These are phyloP conservation scores for Camponotus fellah DNA, from an alignment of 2,888 invertebrate species.

Conservation along the genomic window DNA sequence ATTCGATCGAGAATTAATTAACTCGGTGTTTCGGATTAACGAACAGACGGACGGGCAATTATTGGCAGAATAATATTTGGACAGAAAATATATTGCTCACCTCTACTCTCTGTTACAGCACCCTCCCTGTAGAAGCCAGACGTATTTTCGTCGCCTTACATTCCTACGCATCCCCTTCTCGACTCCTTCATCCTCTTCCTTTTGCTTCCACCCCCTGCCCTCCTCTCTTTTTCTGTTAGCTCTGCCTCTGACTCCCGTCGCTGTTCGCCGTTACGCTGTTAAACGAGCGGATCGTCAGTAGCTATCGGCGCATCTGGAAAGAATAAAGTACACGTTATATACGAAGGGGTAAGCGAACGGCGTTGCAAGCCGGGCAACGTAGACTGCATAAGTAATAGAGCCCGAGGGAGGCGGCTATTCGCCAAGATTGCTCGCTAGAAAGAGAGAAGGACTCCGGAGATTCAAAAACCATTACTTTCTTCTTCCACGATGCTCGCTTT, in stretches of 20 bases:
- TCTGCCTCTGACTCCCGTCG: constrained; percentile 67
- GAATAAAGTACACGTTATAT: constrained; percentile 77
- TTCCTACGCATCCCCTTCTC: constrained; percentile 52
- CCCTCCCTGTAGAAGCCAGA: constrained; percentile 11
- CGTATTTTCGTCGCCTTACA: constrained; percentile 50
- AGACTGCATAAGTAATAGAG: constrained; percentile 77
- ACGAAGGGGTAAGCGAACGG: constrained; percentile 77
- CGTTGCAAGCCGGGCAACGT: constrained; percentile 73
- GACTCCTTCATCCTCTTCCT: constrained; percentile 11
- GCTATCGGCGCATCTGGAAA: constrained; percentile 81
- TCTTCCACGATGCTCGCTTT: background rate
- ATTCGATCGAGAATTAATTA: background rate
- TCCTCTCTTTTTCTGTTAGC: constrained; percentile 5
- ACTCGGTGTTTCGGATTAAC: background rate
- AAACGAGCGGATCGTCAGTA: constrained; percentile 81
- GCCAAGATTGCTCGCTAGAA: constrained; percentile 34
- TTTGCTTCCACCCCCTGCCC: constrained; percentile 23
- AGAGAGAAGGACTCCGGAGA: background rate
- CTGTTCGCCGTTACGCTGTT: constrained; percentile 79
- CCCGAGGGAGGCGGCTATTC: constrained; percentile 51
- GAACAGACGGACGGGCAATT: background rate
- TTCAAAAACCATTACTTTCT: background rate
- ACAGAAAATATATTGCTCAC: constrained; percentile 36
- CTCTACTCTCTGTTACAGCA: background rate
- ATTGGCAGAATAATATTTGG: constrained; percentile 29